phyloP scores from a whole-genome alignment of 2,888 invertebrate genomes.

The Diplazon laetatorius region DNA sequence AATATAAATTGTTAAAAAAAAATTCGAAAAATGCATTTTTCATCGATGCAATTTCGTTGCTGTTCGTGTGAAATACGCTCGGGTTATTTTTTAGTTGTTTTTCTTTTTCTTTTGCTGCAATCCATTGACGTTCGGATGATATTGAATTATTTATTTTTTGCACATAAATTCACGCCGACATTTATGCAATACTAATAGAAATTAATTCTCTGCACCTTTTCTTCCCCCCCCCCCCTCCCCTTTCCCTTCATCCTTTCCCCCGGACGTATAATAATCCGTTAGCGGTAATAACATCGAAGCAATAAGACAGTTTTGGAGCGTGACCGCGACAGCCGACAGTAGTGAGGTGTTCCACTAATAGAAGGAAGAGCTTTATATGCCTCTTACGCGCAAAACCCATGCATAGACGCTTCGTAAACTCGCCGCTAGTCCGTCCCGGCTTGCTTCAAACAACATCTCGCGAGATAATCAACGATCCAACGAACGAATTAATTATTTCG shows the following conservation, averaged over 20 bases:
- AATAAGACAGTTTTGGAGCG: constrained; percentile 82
- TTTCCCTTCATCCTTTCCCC: no score
- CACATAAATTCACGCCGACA: constrained; percentile 46
- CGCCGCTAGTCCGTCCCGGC: constrained; percentile 17
- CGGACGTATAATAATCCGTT: constrained; percentile 74
- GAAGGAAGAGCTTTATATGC: constrained; percentile 61
- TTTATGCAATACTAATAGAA: constrained; percentile 65
- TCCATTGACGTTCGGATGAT: no score
- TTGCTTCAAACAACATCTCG: constrained; percentile 41
- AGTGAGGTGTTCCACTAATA: constrained; percentile 72
- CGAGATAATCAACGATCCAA: constrained; percentile 45
- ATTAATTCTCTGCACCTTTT: no score
- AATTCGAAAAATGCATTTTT: no score
- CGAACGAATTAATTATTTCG: no score
- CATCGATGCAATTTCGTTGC: no score
- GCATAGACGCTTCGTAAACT: constrained; percentile 20
- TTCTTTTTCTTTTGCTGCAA: no score
- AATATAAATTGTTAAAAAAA: no score
- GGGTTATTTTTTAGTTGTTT: no score
- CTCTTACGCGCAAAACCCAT: constrained; percentile 24
- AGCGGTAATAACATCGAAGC: constrained; percentile 79
- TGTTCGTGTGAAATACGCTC: no score
- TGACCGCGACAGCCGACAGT: constrained; percentile 73
- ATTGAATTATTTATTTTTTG: no score
- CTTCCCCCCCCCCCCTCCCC: no score